Evolutionary conservation across 2,113 vertebrate species (phyloP).

Genomic region (Tyto alba): DNA sequence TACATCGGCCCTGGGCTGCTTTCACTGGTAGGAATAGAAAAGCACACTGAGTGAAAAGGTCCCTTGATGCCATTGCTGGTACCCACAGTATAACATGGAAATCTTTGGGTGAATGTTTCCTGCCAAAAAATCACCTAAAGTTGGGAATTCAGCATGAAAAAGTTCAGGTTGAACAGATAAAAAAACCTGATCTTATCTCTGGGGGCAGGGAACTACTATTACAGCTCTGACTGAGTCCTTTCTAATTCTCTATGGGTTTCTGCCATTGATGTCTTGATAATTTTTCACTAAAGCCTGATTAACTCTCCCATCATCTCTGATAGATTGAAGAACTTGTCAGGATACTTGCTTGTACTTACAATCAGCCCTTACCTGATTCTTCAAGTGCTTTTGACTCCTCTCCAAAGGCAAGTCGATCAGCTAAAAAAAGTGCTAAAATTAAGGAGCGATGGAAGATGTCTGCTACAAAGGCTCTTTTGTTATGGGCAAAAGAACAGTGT

Average conservation of each 20-base stretch:
- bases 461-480: constrained; percentile 89
- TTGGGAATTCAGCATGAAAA: neutral
- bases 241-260: neutral
- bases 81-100: neutral
- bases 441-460: constrained; percentile 84
- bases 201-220: neutral
- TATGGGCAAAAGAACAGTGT: constrained; percentile 92
- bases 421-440: constrained; percentile 73
- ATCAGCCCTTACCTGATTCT: constrained; percentile 77
- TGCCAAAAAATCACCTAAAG: neutral
- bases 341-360: constrained; percentile 80
- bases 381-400: constrained; percentile 71
- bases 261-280: neutral
- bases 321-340: constrained; percentile 91
- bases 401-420: constrained; percentile 72
- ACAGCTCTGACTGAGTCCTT: neutral
- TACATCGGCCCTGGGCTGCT: neutral
- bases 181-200: neutral
- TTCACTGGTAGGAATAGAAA: neutral
- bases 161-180: neutral
- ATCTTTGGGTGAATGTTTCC: neutral
- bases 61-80: neutral
- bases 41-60: neutral
- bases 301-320: neutral
- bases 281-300: neutral